Conservation (phyloP, 2,888 invertebrate genomes). For the Euzetes globulus region DNA sequence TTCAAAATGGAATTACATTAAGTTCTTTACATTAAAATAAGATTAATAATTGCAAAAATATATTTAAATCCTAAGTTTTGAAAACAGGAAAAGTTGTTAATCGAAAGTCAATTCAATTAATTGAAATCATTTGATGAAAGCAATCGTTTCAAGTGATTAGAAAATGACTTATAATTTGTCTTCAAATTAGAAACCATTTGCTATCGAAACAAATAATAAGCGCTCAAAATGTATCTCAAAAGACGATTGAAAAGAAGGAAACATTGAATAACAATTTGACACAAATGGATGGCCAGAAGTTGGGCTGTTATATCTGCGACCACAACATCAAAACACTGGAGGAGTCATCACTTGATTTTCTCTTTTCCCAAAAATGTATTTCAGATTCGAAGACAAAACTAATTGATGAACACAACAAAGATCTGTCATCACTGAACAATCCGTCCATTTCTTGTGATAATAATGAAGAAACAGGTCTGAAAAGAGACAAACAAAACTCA, state of each 20-base stretch:
- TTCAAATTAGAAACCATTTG: conserved; percentile 11
- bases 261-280: neutral
- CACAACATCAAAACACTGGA: neutral
- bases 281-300: neutral
- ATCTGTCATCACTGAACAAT: neutral
- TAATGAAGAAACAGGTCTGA: neutral
- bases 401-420: neutral
- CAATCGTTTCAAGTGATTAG: neutral
- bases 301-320: conserved; percentile 3
- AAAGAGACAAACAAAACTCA: neutral
- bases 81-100: too few relatives aligned
- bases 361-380: neutral
- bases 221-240: neutral
- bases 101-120: too few relatives aligned
- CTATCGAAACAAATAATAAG: neutral
- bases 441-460: neutral
- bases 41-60: too few relatives aligned
- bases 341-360: neutral
- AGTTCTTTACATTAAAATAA: too few relatives aligned
- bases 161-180: neutral
- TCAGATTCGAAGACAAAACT: neutral
- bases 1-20: too few relatives aligned
- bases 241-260: neutral
- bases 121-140: too few relatives aligned
- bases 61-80: too few relatives aligned